Percentiles rank a stretch among this genome's conserved stretches.
phyloP scores from a whole-genome alignment of 2,797 vertebrate species.

The Lates japonicus region DNA sequence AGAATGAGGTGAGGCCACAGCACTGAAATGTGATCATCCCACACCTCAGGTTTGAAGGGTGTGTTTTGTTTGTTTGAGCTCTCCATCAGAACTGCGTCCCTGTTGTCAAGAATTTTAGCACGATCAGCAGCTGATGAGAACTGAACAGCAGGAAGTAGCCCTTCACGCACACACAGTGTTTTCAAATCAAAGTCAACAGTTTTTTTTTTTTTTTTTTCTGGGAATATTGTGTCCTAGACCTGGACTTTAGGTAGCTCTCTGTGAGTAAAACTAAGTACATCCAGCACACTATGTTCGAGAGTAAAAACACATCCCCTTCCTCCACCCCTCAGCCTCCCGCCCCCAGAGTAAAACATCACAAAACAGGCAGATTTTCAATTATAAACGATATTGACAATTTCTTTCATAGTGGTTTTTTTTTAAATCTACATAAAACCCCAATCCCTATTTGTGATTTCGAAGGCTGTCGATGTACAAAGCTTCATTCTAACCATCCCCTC shows the following conservation, averaged over 20 bases:
- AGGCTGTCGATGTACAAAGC: not conserved
- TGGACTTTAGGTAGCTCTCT: slow-evolving; percentile 11
- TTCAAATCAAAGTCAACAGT: slow-evolving; percentile 1
- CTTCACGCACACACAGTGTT: not conserved
- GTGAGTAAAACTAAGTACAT: slow-evolving; percentile 26
- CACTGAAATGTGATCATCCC: not conserved
- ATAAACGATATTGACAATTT: not conserved
- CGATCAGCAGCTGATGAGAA: slow-evolving; percentile 7
- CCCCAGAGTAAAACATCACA: not conserved
- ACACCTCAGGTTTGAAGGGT: not conserved
- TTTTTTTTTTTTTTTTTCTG: not conserved
- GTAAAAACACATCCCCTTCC: slow-evolving; percentile 7
- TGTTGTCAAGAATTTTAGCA: slow-evolving; percentile 1
- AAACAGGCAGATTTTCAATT: slow-evolving; percentile 22
- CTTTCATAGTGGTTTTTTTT: not conserved
- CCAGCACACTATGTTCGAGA: slow-evolving; percentile 2
- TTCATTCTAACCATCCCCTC: not conserved
- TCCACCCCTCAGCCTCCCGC: not conserved
- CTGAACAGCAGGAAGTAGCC: slow-evolving; percentile 24
- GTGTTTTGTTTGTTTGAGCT: slow-evolving; percentile 22
- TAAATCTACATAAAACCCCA: slow-evolving; percentile 2
- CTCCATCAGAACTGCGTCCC: slow-evolving; percentile 4
- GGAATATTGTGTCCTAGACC: not conserved
- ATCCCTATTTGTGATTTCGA: slow-evolving; percentile 21
- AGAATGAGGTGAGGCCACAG: not conserved